Base-by-base conservation (phyloP, 2,888 invertebrate genomes). In the Heteromyza rotundicornis region DNA sequence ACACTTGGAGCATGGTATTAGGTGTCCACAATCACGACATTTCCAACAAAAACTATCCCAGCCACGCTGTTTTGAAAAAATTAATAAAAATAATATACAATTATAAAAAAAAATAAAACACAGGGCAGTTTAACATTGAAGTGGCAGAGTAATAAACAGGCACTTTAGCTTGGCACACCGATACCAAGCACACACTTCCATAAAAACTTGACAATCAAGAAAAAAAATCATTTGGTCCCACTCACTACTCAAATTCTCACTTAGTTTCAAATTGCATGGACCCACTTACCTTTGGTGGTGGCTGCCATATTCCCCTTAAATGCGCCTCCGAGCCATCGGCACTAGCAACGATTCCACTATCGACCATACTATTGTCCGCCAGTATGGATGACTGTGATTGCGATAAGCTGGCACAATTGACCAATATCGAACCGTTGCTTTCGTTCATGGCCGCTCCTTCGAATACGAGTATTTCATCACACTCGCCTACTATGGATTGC, bases 41-140 rank as follows among this genome's bases (percentile, higher is more conserved):
- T 92, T 86, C 96, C 96, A 98, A 82, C 97, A 98, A 81, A 90
- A 96, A 16, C 87, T 85, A 81, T 95, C 95, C 77, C 86, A 86
- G 22, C 86, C 85, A 47, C 74, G 74, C 86, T 87, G 63, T 12
- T 19, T 17, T n/a, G n/a, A n/a, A n/a, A n/a, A n/a, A n/a, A 14
- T 56, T 19, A 16, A 20, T 24, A 7, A 7, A 51, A 19, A 53
- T 52, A 58, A 57, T 47, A 63, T 51, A 57, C 14, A 12, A 52
- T 54, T 17, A 53, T 8, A 36, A 53, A 47, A 16, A 32, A 49
- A 52, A 44, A 8, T 49, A 55, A 14, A n/a, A n/a, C n/a, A n/a
- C n/a, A n/a, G n/a, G n/a, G n/a, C n/a, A n/a, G n/a, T n/a, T n/a
- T n/a, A n/a, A n/a, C n/a, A n/a, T n/a, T n/a, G n/a, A n/a, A n/a